Conservation (phyloP, 2,113 vertebrate species). For the Protomyctophum bolini region DNA sequence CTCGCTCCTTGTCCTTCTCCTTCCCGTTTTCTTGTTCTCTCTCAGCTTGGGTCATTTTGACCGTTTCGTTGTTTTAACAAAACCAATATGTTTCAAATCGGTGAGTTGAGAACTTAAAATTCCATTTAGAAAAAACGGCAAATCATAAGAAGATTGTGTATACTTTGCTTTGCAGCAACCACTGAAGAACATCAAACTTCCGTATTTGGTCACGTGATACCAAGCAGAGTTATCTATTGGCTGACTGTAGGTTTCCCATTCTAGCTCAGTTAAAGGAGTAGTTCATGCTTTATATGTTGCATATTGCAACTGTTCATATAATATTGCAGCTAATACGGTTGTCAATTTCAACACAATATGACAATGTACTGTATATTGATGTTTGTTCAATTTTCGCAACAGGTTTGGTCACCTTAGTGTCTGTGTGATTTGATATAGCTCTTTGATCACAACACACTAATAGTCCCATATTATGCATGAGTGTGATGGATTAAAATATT, state of each 20-base stretch:
- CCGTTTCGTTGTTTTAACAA: neutral
- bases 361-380: too few relatives aligned
- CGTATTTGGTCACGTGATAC: slow-evolving; percentile 68
- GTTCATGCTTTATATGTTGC: too few relatives aligned
- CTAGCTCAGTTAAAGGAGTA: neutral
- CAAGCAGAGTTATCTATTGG: slow-evolving; percentile 38
- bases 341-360: too few relatives aligned
- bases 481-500: too few relatives aligned
- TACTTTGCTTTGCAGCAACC: too few relatives aligned
- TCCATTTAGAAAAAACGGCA: neutral
- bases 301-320: too few relatives aligned
- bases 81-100: neutral
- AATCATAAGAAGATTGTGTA: neutral
- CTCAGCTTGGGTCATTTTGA: slow-evolving; percentile 91
- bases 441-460: too few relatives aligned
- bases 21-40: slow-evolving; percentile 92
- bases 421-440: too few relatives aligned
- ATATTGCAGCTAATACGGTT: too few relatives aligned
- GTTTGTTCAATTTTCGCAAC: too few relatives aligned
- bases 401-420: too few relatives aligned
- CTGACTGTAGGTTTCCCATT: neutral
- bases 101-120: neutral
- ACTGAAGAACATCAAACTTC: slow-evolving; percentile 42
- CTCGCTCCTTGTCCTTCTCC: slow-evolving; percentile 84
- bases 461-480: too few relatives aligned